Evolutionary conservation across 1,140 invertebrate species (phyloP), one percentile per base, ranked within the genome.

Genomic region (Drosophila novamexicana): DNA sequence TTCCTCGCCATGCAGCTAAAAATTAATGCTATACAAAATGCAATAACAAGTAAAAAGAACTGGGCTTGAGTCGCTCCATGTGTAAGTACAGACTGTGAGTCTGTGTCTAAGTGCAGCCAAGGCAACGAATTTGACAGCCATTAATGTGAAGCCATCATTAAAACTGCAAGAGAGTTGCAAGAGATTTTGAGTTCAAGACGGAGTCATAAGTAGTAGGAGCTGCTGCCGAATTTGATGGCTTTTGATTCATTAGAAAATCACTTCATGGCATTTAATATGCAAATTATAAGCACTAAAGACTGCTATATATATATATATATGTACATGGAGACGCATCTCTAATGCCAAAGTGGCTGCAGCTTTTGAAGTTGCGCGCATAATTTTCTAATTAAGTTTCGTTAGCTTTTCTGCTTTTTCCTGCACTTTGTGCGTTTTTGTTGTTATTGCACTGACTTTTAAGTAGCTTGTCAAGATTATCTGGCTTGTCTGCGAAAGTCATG

Each of bases 221-320:
- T 39, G 47, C 53, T 81, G 75, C 75, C 82, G 63, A 86, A 86
- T 82, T 79, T 86, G 79, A 82, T 82, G 82, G 70, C 80, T 86
- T 81, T 86, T 85, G 81, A 86, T 85, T 81, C 81, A 85, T 85
- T 85, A 85, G 82, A 75, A 85, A 86, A 85, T 85, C 82, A 86
- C 81, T 86, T 85, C 81, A 65, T 74, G 83, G 62, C 82, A 85
- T 85, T 85, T 82, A 85, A 85, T 82, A 85, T 85, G 83, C 82
- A 85, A 85, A 85, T 86, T 72, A 75, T 78, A 62, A 78, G 76
- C 82, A 85, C 39, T 66, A 58, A 72, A 69, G 53, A 39, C 52
- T 57, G 63, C 32, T 29, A 63, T 4, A 49, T n/a, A 65, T 32
- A 32, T 9, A 37, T 7, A 29, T 10, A 18, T 10, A 32, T 6